phyloP scores from a whole-genome alignment of 2,113 vertebrate species.

The Coptodon bakossiorum region DNA sequence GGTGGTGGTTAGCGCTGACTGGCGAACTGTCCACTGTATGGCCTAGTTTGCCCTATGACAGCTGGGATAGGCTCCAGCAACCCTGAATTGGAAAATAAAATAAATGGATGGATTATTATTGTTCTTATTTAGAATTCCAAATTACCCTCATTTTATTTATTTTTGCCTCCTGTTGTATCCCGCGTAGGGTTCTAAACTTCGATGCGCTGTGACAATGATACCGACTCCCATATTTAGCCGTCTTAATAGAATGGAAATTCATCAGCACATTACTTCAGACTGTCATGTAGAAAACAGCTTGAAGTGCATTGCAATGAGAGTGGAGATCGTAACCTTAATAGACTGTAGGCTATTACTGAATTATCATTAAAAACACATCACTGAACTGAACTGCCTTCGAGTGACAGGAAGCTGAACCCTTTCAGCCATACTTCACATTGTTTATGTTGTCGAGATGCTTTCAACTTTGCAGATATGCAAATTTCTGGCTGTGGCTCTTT shows the following conservation, averaged over 20 bases:
- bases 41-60: background rate
- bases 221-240: background rate
- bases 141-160: background rate
- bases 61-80: background rate
- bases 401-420: background rate
- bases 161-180: background rate
- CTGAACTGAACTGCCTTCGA: background rate
- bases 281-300: background rate
- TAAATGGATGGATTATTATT: background rate
- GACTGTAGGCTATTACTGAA: background rate
- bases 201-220: background rate
- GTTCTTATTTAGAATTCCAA: background rate
- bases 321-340: background rate
- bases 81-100: background rate
- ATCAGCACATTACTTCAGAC: background rate
- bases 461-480: background rate
- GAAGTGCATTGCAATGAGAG: background rate
- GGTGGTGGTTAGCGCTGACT: background rate
- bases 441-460: background rate
- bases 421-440: background rate
- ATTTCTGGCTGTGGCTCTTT: background rate
- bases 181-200: background rate
- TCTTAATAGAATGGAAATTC: background rate
- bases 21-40: background rate
- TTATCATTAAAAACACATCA: constrained; percentile 14